Base-by-base conservation (phyloP, 2,888 invertebrate species). In the Anoplius nigerrimus region DNA sequence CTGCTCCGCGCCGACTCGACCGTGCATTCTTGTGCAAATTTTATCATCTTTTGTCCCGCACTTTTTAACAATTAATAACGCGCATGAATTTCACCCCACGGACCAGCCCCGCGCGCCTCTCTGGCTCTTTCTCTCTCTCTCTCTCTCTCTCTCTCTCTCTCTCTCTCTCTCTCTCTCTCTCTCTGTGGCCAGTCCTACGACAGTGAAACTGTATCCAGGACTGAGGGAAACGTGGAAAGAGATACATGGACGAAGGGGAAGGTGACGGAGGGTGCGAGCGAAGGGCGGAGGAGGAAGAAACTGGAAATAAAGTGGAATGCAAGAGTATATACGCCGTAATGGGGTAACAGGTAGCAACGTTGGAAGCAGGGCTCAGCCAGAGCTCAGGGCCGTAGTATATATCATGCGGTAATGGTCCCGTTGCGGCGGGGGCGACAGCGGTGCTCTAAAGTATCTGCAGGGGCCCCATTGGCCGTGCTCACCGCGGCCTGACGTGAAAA, bases 371-470 rank as follows among this genome's bases (percentile, higher is more conserved):
- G 27, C 27, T 27, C 27, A 27, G 53, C 64, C 66, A 54, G 51
- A 68, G 71, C 68, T 71, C 70, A 75, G 77, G 79, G 75, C 79
- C 79, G 76, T 76, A 76, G 78, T 74, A 81, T 85, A 85, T 83
- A 84, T 86, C 84, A 84, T 76, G 75, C 72, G 72, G 79, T 84
- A 86, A 86, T 86, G 85, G 86, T 84, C 85, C 85, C 83, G 76
- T 76, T 83, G 84, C 79, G 83, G 80, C 76, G 46, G 54, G 74
- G 71, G 66, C 76, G 82, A 82, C 85, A 75, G 73, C 72, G 72
- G 70, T 71, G 68, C 65, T 76, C 76, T 83, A 74, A 84, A 84
- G 80, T 81, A 82, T 78, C 71, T 72, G 72, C 68, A 8, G 59
- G 73, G 65, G 72, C 69, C 76, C 68, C 60, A 52, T 67, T 68